Base-by-base conservation (phyloP, 2,888 invertebrate genomes). In the Acanthosepion pharaonis region DNA sequence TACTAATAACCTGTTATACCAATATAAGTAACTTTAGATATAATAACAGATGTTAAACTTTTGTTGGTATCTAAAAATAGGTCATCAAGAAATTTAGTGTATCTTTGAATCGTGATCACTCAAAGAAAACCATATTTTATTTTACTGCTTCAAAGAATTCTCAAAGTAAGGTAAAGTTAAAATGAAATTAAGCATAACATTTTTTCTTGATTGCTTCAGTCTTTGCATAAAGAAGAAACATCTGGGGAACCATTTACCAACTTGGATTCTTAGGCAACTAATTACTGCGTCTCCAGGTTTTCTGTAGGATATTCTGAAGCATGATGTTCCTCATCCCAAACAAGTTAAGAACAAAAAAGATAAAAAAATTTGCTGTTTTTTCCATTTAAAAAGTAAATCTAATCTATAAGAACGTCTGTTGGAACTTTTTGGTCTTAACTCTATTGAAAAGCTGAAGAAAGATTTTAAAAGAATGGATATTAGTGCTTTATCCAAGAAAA, bases 151-250 rank as follows among this genome's bases (percentile, higher is more conserved):
- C 78, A 15, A 78, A n/a, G 78, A 78, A 78, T 78, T 78, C n/a
- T 78, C n/a, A 78, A 78, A 78, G 78, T 78, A 78, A 78, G 78
- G n/a, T n/a, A 78, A 78, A 78, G n/a, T 78, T 78, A n/a, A 78
- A 78, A 78, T 78, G 9, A 78, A 78, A 78, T 78, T 78, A 78
- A 78, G 78, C 78, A 78, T 78, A 78, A n/a, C 78, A 78, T 33
- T 78, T 78, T 78, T 78, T 78, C 78, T n/a, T 78, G 78, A 78
- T 78, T 78, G n/a, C 78, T 15, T 78, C 78, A n/a, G 78, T n/a
- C 15, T 78, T 78, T 78, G 8, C 9, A 78, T 78, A 78, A 78
- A 15, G 15, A n/a, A 78, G n/a, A 78, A 78, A 33, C 20, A 78
- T 78, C 78, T 23, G 20, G 33, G 33, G 78, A 78, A n/a, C n/a